Evolutionary conservation across 2,113 vertebrate genomes (phyloP), one percentile per base, ranked within the genome.

Genomic region (Aramus guarauna): DNA sequence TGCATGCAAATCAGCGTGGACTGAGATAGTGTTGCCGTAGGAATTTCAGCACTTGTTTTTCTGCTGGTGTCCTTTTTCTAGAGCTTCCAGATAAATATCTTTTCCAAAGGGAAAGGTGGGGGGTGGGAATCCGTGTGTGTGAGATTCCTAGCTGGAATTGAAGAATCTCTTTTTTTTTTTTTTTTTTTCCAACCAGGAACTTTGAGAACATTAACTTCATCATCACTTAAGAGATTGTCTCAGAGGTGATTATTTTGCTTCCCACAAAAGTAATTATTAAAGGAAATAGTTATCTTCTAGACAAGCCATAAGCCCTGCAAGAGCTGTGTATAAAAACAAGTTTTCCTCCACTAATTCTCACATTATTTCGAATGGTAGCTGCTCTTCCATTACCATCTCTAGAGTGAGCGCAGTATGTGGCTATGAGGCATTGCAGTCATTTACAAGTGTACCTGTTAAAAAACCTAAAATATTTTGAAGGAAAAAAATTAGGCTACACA

Each of bases 191-290:
- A 79, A 0, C 23, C 6, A 4, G 82, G 50, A 92, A 75, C 92
- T 96, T 96, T 66, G 83, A 88, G 93, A 96, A 89, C 91, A 62
- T 95, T 63, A 80, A 59, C 85, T 96, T 96, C 88, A 92, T 92
- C 85, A 79, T 97, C 95, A 93, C 91, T 92, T 69, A 62, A 91
- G 85, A 97, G 91, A 89, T 88, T 96, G 81, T 83, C 83, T 97
- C 77, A 17, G 26, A 91, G 53, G 64, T 96, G 89, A 97, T 96
- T 97, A 88, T 97, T 96, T 96, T 96, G 72, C 96, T 97, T 92
- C 96, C 87, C 69, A 94, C 90, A 90, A 96, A 97, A 96, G 87
- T 95, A 97, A 96, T 97, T 97, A 96, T 95, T 97, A 97, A 97
- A 97, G 97, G 66, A 96, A 96, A 94, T 89, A 80, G 85, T 95